These are phyloP conservation scores for Ylistrum balloti DNA, from an alignment of 1,140 invertebrate species.

Conservation along the genomic window DNA sequence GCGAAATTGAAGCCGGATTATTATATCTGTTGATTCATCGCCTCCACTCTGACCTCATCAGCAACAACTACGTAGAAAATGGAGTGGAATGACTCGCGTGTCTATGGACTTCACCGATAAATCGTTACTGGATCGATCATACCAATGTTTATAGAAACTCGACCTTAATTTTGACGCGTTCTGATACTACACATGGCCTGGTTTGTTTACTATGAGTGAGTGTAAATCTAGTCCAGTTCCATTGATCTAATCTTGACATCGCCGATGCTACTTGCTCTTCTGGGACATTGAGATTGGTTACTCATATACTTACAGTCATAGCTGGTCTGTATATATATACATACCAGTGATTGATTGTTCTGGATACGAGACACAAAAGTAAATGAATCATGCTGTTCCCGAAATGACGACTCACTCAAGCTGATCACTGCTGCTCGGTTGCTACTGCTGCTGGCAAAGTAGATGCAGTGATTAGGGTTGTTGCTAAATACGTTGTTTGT, in stretches of 20 bases:
- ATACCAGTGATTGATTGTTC: background rate
- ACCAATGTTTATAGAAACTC: background rate
- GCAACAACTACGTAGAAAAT: background rate
- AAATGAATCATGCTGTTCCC: background rate
- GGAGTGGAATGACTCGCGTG: background rate
- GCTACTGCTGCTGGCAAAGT: background rate
- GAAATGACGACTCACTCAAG: background rate
- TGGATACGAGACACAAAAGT: background rate
- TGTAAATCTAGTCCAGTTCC: background rate
- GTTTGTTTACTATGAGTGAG: background rate
- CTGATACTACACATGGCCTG: background rate
- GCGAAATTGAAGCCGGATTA: slow-evolving; percentile 19
- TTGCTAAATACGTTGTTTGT: slow-evolving; percentile 15
- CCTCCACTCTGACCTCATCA: slow-evolving; percentile 12
- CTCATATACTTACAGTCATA: background rate
- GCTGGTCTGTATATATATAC: background rate
- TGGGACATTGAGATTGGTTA: background rate
- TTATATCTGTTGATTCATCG: slow-evolving; percentile 14
- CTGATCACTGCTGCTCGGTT: background rate
- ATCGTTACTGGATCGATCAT: slow-evolving; percentile 1
- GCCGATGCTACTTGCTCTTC: background rate
- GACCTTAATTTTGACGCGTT: background rate
- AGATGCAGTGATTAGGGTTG: background rate
- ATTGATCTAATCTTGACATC: slow-evolving; percentile 7
- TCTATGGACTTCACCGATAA: background rate